Percentiles rank a stretch among this genome's conserved stretches.
phyloP scores from a whole-genome alignment of 2,113 vertebrate genomes.

The Ciconia maguari region DNA sequence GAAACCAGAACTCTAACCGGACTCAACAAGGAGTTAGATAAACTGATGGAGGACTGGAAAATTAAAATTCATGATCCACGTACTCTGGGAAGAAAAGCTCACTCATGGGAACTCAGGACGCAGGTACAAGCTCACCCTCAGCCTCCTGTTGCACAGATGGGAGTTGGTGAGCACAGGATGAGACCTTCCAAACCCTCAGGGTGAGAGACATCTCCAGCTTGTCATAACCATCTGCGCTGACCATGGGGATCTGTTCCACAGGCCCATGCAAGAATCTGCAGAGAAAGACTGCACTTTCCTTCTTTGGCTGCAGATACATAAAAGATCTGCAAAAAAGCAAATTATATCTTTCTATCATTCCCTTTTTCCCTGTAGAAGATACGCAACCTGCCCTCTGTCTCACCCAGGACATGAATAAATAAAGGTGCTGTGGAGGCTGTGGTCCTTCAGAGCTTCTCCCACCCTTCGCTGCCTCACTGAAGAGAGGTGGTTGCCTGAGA shows the following conservation, averaged over 20 bases:
- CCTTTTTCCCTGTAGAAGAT: background rate
- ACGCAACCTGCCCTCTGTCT: background rate
- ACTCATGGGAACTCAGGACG: background rate
- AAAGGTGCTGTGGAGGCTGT: background rate
- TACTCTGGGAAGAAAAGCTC: background rate
- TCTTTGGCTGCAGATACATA: background rate
- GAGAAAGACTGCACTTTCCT: background rate
- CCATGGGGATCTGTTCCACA: background rate
- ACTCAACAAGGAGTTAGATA: background rate
- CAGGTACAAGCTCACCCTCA: background rate
- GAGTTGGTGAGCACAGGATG: background rate
- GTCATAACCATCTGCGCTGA: background rate
- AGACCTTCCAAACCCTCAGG: background rate
- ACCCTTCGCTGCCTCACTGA: background rate
- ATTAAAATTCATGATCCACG: background rate
- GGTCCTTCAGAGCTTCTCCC: background rate
- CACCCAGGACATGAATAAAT: background rate
- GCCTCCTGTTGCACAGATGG: fast-evolving
- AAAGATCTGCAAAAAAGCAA: background rate
- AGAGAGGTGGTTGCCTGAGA: background rate
- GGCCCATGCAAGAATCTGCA: background rate
- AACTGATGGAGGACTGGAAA: background rate
- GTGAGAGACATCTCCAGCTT: background rate
- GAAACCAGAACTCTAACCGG: background rate
- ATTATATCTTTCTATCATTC: background rate